phyloP scores from a whole-genome alignment of 2,113 vertebrate genomes.

The Ginglymostoma cirratum region DNA sequence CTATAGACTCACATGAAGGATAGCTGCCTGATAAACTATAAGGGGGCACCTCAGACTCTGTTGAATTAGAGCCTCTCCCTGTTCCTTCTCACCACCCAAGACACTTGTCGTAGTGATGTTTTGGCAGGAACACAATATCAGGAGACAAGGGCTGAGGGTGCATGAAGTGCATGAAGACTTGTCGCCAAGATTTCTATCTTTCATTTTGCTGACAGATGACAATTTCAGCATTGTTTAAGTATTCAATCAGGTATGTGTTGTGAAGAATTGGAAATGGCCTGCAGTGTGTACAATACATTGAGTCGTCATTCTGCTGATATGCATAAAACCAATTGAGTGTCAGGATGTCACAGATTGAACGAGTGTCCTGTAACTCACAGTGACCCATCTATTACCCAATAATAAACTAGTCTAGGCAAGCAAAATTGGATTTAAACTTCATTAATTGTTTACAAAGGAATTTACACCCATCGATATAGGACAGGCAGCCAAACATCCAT shows the following conservation, averaged over 20 bases:
- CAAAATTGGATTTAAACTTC: constrained; percentile 31
- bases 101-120: neutral
- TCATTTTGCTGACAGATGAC: neutral
- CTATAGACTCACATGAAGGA: neutral
- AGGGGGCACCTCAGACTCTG: neutral
- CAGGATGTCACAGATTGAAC: constrained; percentile 15
- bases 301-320: constrained; percentile 2
- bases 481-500: neutral
- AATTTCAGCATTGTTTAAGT: neutral
- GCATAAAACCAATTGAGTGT: neutral
- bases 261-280: neutral
- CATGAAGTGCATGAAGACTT: neutral
- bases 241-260: neutral
- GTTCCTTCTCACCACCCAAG: too few relatives aligned
- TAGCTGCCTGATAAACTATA: neutral
- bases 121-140: neutral
- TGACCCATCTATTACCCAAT: constrained; percentile 12
- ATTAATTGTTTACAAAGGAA: constrained; percentile 27
- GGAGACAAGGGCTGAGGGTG: neutral
- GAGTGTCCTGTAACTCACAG: constrained; percentile 4
- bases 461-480: constrained; percentile 5
- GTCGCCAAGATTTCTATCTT: neutral
- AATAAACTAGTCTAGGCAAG: neutral
- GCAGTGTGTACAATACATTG: neutral
- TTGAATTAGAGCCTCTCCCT: neutral